Base-by-base conservation (phyloP, 2,113 vertebrate species). In the Mungos mungo region DNA sequence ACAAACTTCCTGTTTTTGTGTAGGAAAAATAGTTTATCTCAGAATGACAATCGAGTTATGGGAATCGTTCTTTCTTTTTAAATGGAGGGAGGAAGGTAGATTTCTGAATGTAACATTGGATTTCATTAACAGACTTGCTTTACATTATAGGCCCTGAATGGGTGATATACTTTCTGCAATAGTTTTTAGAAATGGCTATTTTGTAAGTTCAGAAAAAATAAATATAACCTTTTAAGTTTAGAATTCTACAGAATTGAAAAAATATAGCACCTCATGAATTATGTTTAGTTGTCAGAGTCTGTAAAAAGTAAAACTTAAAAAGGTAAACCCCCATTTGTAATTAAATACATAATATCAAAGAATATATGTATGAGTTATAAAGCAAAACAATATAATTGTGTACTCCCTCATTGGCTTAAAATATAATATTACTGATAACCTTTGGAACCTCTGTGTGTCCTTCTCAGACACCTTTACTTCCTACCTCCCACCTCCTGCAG, bases 21-120 rank as follows among this genome's bases (percentile, higher is more conserved):
- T 95, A 95, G 92, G 87, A 72, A 94, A 93, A 95, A 85, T 71
- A 0, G 33, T 77, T 96, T 95, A 74, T 95, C 86, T 65, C n/a
- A 88, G 16, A 33, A 63, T 97, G 63, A 54, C 72, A 97, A 69
- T 90, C 91, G 95, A 91, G 86, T 79, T 74, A 57, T 5, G 65
- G 97, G 74, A 96, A 96, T 83, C n/a, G 52, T 54, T 80, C 89
- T 97, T 96, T 96, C 45, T 41, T 52, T 97, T 97, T 93, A 96
- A 96, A 76, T 52, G 50, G 50, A 84, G 9, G 50, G 83, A 93
- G 25, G 92, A 10, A 45, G 93, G 27, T 35, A 50, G 29, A 77
- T 60, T 97, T 98, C 50, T 71, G 90, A 86, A 7, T 41, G 25
- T 50, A 97, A 83, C 7, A 10, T 95, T 31, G 47, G 27, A 72